These are phyloP conservation scores for Lottia scabra DNA, from an alignment of 2,888 invertebrate genomes.

Conservation along the genomic window DNA sequence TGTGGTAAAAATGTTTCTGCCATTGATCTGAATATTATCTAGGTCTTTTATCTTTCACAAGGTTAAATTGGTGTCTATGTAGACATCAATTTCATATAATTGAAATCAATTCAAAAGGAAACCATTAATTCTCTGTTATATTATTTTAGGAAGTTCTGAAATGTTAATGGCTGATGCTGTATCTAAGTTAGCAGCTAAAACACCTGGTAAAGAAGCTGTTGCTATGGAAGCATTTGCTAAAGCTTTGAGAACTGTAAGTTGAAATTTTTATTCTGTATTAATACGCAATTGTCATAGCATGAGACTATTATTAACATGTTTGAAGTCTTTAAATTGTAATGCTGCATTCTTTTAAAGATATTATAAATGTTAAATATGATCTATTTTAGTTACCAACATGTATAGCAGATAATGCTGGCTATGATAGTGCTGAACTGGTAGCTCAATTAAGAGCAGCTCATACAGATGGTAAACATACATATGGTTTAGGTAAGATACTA, in stretches of 20 bases:
- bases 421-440: conserved; percentile 92
- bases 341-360: no score
- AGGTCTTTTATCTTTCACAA: no score
- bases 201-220: conserved; percentile 96
- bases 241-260: conserved; percentile 76
- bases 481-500: conserved; percentile 80
- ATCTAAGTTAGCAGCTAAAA: conserved; percentile 83
- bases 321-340: no score
- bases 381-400: conserved; percentile 84
- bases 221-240: conserved; percentile 96
- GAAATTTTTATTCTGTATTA: no score
- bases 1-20: no score
- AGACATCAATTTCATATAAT: no score
- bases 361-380: neutral
- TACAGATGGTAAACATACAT: conserved; percentile 81
- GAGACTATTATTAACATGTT: no score
- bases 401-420: conserved; percentile 98
- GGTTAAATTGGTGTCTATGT: no score
- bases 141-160: conserved; percentile 83
- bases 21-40: no score
- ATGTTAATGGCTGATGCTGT: conserved; percentile 97
- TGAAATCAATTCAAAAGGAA: no score
- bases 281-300: no score
- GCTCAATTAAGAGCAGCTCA: conserved; percentile 93
- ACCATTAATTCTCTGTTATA: neutral